A percentile compares a stretch with the other conserved stretches of the same genome.
phyloP scores from a whole-genome alignment of 2,888 invertebrate species.

The Drosophila affinis region DNA sequence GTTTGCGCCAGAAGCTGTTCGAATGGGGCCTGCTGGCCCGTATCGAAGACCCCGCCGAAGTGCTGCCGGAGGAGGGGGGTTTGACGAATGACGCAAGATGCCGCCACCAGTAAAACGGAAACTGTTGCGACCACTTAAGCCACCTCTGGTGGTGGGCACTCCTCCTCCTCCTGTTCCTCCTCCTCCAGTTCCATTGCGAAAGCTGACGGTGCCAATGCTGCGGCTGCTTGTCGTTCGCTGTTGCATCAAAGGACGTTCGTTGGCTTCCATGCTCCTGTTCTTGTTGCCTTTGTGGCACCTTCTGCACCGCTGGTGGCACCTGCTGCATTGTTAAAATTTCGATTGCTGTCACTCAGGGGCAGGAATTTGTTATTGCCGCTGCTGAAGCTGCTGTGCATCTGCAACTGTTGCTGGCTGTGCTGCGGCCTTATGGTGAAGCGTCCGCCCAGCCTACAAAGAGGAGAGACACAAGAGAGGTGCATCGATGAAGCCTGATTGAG shows the following conservation, averaged over 20 bases:
- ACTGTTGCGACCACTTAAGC: constrained; percentile 54
- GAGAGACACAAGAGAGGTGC: constrained; percentile 22
- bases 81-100: constrained; percentile 74
- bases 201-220: constrained; percentile 62
- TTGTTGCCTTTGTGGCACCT: constrained; percentile 28
- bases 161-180: constrained; percentile 1
- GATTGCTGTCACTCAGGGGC: constrained; percentile 73
- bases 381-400: constrained; percentile 74
- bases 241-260: constrained; percentile 59
- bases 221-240: constrained; percentile 52
- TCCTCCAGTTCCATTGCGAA: constrained; percentile 45
- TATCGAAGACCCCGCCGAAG: constrained; percentile 3
- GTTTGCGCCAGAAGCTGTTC: constrained; percentile 74
- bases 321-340: constrained; percentile 69
- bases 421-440: constrained; percentile 83
- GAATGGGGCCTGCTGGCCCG: constrained; percentile 56
- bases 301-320: constrained; percentile 28
- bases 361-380: constrained; percentile 73
- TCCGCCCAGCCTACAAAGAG: constrained; percentile 79
- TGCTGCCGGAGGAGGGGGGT: constrained; percentile 45
- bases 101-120: constrained; percentile 71
- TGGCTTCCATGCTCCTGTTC: constrained; percentile 44
- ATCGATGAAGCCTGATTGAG: constrained; percentile 58
- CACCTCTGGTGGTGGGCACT: constrained; percentile 5
- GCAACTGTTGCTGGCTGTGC: constrained; percentile 82